Evolutionary conservation across 2,797 vertebrate species (phyloP).

Genomic region (Holocentrus rufus): DNA sequence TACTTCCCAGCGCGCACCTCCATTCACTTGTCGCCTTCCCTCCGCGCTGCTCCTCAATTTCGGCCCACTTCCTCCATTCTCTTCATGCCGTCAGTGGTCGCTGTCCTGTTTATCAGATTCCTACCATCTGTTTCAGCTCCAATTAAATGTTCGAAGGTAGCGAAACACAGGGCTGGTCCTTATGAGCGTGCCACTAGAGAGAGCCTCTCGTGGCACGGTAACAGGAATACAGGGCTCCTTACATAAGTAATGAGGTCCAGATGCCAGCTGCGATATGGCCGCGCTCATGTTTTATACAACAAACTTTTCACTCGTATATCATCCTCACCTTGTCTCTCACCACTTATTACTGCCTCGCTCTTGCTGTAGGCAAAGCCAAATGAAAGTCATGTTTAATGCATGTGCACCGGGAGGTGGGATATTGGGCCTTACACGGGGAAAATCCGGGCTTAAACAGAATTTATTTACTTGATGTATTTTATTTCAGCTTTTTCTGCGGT

Average conservation of each 20-base stretch:
- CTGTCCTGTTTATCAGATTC: slow-evolving; percentile 50
- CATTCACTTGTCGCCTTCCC: slow-evolving; percentile 30
- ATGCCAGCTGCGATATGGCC: slow-evolving; percentile 71
- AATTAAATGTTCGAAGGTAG: slow-evolving; percentile 62
- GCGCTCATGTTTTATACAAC: slow-evolving; percentile 74
- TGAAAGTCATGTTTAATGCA: slow-evolving; percentile 35
- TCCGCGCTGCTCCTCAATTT: slow-evolving; percentile 29
- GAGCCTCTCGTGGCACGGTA: slow-evolving; percentile 58
- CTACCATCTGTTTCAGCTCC: slow-evolving; percentile 65
- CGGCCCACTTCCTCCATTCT: slow-evolving; percentile 34
- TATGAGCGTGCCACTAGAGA: slow-evolving; percentile 56
- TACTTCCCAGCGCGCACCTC: slow-evolving; percentile 13
- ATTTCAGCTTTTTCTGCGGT: slow-evolving; percentile 3
- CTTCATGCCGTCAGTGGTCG: slow-evolving; percentile 28
- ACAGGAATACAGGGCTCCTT: slow-evolving; percentile 67
- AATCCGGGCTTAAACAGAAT: slow-evolving; percentile 13
- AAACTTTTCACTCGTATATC: slow-evolving; percentile 60
- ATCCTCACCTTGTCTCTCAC: slow-evolving; percentile 38
- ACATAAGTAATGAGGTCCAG: slow-evolving; percentile 76
- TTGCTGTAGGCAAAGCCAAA: slow-evolving; percentile 21
- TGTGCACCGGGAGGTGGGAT: not conserved
- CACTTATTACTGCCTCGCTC: not conserved
- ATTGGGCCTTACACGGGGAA: not conserved
- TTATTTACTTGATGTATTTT: not conserved
- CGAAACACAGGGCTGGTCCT: slow-evolving; percentile 49